These are phyloP conservation scores for Quadroppia sp. DNA, from an alignment of 2,888 invertebrate genomes.

Conservation along the genomic window DNA sequence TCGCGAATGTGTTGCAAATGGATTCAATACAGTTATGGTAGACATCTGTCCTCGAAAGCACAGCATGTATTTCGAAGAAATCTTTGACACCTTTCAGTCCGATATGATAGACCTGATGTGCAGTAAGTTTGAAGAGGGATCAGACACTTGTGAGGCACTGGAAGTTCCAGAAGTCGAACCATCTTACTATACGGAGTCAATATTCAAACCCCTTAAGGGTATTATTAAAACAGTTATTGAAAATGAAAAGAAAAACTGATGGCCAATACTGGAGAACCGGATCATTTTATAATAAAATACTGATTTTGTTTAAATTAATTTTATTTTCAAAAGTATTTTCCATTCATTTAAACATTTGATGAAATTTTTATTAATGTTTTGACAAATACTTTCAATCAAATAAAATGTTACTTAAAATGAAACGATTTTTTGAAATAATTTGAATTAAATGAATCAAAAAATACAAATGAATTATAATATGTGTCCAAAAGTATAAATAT, in stretches of 20 bases:
- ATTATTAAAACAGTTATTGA: conserved; percentile 1
- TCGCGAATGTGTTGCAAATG: conserved; percentile 6
- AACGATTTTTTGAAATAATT: too few relatives aligned
- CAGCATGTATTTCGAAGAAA: not conserved
- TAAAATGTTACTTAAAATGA: not conserved
- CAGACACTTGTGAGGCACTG: not conserved
- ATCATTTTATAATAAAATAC: not conserved
- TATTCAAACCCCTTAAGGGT: not conserved
- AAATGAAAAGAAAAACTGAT: not conserved
- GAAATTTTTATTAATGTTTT: not conserved
- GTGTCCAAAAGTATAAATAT: too few relatives aligned
- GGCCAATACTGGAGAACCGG: not conserved
- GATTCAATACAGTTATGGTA: not conserved
- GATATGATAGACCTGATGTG: conserved; percentile 18
- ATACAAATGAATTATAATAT: too few relatives aligned
- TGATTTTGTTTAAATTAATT: too few relatives aligned
- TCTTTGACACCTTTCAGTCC: conserved; percentile 6
- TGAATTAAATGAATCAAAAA: too few relatives aligned
- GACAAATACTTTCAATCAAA: not conserved
- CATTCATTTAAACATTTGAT: not conserved
- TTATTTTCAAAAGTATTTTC: not conserved
- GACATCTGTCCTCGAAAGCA: not conserved
- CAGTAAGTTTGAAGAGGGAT: not conserved
- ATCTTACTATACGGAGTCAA: not conserved
- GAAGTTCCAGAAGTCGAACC: not conserved